Evolutionary conservation across 2,113 vertebrate genomes (phyloP).

Genomic region (Narcine bancroftii): DNA sequence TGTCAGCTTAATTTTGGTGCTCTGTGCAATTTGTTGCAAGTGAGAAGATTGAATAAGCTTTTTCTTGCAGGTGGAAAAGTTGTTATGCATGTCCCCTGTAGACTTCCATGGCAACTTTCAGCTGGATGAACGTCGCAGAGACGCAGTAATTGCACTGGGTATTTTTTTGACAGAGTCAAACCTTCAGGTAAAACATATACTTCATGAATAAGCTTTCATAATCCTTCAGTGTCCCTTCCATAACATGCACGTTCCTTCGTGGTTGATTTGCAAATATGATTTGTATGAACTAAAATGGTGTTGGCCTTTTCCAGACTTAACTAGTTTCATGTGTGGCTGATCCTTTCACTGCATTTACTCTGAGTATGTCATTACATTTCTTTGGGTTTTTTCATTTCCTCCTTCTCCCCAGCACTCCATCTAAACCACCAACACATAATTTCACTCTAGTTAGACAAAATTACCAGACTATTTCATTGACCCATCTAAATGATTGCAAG

Average conservation of each 20-base stretch:
- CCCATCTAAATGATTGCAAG: not conserved
- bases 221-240: not conserved
- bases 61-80: constrained; percentile 74
- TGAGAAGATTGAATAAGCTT: not conserved
- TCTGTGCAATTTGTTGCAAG: constrained; percentile 5
- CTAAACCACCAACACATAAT: not conserved
- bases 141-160: constrained; percentile 84
- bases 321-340: not conserved
- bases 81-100: constrained; percentile 91
- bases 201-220: no score
- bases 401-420: no score
- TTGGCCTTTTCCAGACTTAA: not conserved
- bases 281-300: not conserved
- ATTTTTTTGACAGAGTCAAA: constrained; percentile 90
- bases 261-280: not conserved
- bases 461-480: not conserved
- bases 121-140: constrained; percentile 82
- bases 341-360: not conserved
- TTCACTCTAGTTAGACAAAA: not conserved
- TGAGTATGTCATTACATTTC: not conserved
- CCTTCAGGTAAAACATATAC: constrained; percentile 68
- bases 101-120: constrained; percentile 84
- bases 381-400: not conserved
- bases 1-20: not conserved
- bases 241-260: not conserved